Conservation (phyloP, 1,140 invertebrate genomes). For the Schlechtendalia chinensis region DNA sequence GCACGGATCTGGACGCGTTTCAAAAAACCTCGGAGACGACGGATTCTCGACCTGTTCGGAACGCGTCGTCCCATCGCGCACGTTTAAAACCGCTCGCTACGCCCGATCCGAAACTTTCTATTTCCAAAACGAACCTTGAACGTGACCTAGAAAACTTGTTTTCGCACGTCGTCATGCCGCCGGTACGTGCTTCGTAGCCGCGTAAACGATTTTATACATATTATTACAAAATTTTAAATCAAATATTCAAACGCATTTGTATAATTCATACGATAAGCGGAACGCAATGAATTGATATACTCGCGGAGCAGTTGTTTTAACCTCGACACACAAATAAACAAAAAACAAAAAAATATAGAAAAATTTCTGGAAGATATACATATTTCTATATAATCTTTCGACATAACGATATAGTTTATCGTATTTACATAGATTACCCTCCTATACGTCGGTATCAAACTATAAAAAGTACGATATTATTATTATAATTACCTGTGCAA, state of each 20-base stretch:
- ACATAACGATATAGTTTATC: background rate
- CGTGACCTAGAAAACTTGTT: constrained; percentile 34
- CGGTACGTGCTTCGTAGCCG: background rate
- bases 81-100: too few relatives aligned
- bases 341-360: constrained; percentile 1
- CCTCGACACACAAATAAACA: constrained; percentile 28
- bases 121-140: constrained; percentile 20
- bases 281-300: constrained; percentile 3
- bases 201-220: constrained; percentile 13
- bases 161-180: too few relatives aligned
- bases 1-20: too few relatives aligned
- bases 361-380: background rate
- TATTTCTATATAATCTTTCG: background rate
- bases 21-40: too few relatives aligned
- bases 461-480: background rate
- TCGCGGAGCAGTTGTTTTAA: background rate
- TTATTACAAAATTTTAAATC: constrained; percentile 14
- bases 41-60: too few relatives aligned
- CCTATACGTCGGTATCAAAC: background rate
- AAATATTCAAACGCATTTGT: background rate
- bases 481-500: too few relatives aligned
- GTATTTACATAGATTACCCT: too few relatives aligned
- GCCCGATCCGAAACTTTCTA: too few relatives aligned
- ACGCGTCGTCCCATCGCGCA: too few relatives aligned
- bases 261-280: too few relatives aligned